These are phyloP conservation scores for Pocillopora damicornis DNA, from an alignment of 64 coral and sea anemone species.

Conservation along the genomic window DNA sequence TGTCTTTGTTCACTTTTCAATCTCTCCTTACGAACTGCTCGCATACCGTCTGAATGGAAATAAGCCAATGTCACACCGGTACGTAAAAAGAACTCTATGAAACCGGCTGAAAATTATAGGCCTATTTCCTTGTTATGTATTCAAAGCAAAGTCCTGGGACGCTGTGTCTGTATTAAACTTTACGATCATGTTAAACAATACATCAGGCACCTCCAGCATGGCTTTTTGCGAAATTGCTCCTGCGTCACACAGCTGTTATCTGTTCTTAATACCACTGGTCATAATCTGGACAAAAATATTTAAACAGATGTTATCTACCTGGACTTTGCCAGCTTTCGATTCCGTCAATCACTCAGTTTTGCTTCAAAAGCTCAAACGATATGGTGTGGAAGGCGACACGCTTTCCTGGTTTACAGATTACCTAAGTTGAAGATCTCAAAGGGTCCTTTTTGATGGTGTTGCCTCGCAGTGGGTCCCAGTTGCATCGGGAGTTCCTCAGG, in stretches of 20 bases:
- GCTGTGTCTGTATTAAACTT: conserved; percentile 9
- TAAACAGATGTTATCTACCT: conserved; percentile 51
- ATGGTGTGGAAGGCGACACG: background rate
- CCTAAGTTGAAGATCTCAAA: background rate
- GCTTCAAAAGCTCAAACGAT: conserved; percentile 36
- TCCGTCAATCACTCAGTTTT: conserved; percentile 43
- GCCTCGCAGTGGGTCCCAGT: conserved; percentile 20
- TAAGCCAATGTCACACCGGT: conserved; percentile 19
- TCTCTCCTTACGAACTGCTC: conserved; percentile 6
- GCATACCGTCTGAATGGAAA: conserved; percentile 36
- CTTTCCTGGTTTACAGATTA: conserved; percentile 10
- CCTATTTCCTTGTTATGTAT: conserved; percentile 33
- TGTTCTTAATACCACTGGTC: conserved; percentile 45
- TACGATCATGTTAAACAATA: conserved; percentile 14
- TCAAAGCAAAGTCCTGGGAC: conserved; percentile 38
- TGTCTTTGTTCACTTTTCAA: background rate
- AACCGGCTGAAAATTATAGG: conserved; percentile 23
- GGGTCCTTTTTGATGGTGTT: conserved; percentile 12
- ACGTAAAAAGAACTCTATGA: conserved; percentile 21
- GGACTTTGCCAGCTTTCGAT: conserved; percentile 64
- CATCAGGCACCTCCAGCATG: conserved; percentile 37
- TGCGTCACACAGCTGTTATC: conserved; percentile 56
- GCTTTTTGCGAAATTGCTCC: conserved; percentile 46
- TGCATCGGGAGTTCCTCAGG: conserved; percentile 34
- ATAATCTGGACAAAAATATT: conserved; percentile 55